phyloP scores from a whole-genome alignment of 2,113 vertebrate species.

The Lampris megalopsis region DNA sequence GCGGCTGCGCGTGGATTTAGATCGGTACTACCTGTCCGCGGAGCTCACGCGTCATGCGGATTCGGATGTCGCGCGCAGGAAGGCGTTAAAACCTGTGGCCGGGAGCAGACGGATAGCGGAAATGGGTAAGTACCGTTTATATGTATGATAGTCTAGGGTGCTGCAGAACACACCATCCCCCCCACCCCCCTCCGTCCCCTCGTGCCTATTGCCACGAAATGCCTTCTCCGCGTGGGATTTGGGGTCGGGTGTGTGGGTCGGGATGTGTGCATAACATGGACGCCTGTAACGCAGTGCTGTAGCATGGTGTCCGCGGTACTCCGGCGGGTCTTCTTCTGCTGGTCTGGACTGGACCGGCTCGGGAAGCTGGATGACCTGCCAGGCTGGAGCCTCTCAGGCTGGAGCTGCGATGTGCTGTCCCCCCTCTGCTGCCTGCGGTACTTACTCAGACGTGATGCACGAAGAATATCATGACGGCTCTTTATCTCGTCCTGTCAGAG shows the following conservation, averaged over 20 bases:
- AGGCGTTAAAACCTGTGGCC: conserved; percentile 80
- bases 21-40: conserved; percentile 74
- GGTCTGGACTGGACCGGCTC: conserved; percentile 37
- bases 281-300: background rate
- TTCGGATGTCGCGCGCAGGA: conserved; percentile 74
- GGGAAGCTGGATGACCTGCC: conserved; percentile 37
- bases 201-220: background rate
- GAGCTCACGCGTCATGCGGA: conserved; percentile 79
- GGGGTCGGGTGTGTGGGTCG: too few species aligned
- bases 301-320: background rate
- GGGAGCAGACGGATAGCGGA: conserved; percentile 80
- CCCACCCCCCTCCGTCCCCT: background rate
- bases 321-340: background rate
- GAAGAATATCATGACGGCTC: too few species aligned
- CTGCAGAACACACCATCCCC: conserved; percentile 10
- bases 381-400: conserved; percentile 50
- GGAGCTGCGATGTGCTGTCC: conserved; percentile 64
- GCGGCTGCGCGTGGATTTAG: conserved; percentile 76
- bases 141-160: conserved; percentile 16
- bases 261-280: conserved; percentile 9
- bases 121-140: conserved; percentile 79
- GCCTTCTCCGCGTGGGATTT: background rate
- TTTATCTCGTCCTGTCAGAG: background rate
- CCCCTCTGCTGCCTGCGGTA: conserved; percentile 32
- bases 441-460: too few species aligned